Evolutionary conservation across 1,140 invertebrate genomes (phyloP).

Genomic region (Caenorhabditis tropicalis): DNA sequence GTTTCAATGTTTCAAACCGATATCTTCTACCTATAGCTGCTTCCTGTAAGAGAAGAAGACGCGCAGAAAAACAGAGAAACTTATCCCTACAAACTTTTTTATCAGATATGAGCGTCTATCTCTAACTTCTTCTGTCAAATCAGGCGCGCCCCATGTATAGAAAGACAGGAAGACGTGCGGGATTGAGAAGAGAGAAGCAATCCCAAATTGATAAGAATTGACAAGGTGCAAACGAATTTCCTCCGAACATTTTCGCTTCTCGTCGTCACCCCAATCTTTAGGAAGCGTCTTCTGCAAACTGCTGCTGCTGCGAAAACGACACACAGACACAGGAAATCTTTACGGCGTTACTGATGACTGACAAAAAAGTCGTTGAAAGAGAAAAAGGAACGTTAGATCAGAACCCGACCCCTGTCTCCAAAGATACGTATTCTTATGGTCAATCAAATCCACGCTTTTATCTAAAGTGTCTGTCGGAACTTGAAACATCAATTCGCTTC

Average conservation of each 20-base stretch:
- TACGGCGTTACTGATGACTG: slow-evolving; percentile 38
- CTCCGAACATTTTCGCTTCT: neutral
- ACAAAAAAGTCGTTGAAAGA: slow-evolving; percentile 29
- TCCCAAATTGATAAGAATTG: slow-evolving; percentile 41
- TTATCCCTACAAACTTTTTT: slow-evolving; percentile 8
- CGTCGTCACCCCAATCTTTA: neutral
- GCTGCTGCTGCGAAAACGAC: slow-evolving; percentile 9
- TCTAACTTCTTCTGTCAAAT: neutral
- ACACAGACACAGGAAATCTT: neutral
- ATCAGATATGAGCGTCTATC: neutral
- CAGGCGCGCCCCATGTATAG: neutral
- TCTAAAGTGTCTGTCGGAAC: neutral
- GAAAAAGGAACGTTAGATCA: slow-evolving; percentile 23
- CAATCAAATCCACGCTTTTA: slow-evolving; percentile 29
- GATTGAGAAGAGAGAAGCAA: neutral
- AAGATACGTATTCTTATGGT: neutral
- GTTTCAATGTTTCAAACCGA: neutral
- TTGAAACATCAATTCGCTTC: neutral
- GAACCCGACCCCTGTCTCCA: slow-evolving; percentile 31
- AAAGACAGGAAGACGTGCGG: neutral
- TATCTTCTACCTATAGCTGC: neutral
- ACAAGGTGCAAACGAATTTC: slow-evolving; percentile 27
- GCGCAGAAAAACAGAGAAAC: neutral
- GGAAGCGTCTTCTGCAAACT: neutral
- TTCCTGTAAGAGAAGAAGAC: neutral